These are phyloP conservation scores for Lordiphosa mommai DNA, from an alignment of 1,140 invertebrate genomes.

Conservation along the genomic window DNA sequence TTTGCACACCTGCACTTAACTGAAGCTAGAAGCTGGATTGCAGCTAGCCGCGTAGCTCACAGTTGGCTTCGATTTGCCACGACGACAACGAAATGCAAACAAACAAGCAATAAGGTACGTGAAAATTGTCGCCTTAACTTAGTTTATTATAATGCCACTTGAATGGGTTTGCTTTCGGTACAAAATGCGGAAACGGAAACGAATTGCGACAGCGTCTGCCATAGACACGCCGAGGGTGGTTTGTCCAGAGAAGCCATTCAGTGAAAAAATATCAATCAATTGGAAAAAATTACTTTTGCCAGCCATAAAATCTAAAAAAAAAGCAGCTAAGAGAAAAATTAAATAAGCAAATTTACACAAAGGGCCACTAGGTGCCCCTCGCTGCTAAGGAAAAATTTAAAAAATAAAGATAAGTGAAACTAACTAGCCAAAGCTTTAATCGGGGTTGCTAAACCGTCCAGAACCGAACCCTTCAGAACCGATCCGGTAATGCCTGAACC, in stretches of 20 bases:
- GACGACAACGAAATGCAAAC: slow-evolving; percentile 53
- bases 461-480: too few species aligned
- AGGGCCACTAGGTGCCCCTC: too few species aligned
- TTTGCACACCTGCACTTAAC: slow-evolving; percentile 27
- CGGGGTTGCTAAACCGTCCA: too few species aligned
- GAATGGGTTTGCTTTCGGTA: slow-evolving; percentile 55
- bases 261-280: neutral
- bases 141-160: slow-evolving; percentile 75
- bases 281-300: too few species aligned
- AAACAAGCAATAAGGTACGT: slow-evolving; percentile 69
- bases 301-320: too few species aligned
- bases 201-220: slow-evolving; percentile 10
- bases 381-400: too few species aligned
- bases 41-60: neutral
- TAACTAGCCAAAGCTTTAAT: too few species aligned
- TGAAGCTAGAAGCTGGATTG: slow-evolving; percentile 4
- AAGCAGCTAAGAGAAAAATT: too few species aligned
- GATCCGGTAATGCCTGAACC: too few species aligned
- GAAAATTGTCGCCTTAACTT: slow-evolving; percentile 74
- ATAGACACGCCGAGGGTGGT: neutral
- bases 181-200: slow-evolving; percentile 31
- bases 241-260: neutral
- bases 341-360: too few species aligned
- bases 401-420: too few species aligned
- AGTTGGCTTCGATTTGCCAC: slow-evolving; percentile 29